Conservation (phyloP, 92 coral and sea anemone species). For the Heliopora coerulea region DNA sequence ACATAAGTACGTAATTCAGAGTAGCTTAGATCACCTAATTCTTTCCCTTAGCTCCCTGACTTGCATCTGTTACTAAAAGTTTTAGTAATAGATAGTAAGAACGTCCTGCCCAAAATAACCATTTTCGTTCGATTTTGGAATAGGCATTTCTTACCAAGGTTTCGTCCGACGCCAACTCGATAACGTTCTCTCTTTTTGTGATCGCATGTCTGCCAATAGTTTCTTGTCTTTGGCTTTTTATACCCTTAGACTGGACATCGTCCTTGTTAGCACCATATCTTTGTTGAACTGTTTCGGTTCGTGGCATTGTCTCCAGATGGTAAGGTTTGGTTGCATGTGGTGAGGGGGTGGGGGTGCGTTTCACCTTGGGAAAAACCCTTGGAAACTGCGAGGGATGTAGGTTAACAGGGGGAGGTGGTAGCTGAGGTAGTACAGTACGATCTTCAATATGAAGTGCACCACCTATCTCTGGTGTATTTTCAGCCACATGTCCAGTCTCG, state of each 20-base stretch:
- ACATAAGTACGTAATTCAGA: no score
- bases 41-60: no score
- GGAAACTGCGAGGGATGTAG: slow-evolving; percentile 64
- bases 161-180: background rate
- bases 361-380: slow-evolving; percentile 62
- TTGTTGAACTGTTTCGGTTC: slow-evolving; percentile 15
- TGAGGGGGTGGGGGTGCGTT: slow-evolving; percentile 67
- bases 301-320: slow-evolving; percentile 38
- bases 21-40: no score
- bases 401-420: slow-evolving; percentile 56
- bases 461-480: no score
- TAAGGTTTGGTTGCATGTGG: slow-evolving; percentile 45
- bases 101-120: no score
- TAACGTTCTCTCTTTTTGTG: background rate
- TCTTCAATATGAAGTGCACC: background rate
- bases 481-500: no score
- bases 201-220: background rate
- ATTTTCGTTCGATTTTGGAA: no score
- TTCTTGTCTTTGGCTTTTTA: background rate
- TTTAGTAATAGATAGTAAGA: no score
- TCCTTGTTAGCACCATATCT: slow-evolving; percentile 4
- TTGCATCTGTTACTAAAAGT: no score
- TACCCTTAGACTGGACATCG: background rate
- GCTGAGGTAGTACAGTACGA: slow-evolving; percentile 60
- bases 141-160: background rate